Base-by-base conservation (phyloP, 2,797 vertebrate species). In the Clarias pachynema region DNA sequence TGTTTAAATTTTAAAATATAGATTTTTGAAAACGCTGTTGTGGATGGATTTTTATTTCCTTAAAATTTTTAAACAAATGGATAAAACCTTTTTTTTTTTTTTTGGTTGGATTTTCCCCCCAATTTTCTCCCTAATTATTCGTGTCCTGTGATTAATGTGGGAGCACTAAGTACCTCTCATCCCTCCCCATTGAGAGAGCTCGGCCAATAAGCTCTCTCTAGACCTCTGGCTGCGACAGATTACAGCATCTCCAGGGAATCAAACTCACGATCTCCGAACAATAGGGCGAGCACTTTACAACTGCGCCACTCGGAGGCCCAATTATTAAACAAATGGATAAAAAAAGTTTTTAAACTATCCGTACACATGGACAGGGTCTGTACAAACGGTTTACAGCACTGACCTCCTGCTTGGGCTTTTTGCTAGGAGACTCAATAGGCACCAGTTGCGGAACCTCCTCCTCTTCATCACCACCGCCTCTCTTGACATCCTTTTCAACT, bases 391-490 rank as follows among this genome's bases (percentile, higher is more conserved):
- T 62, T 40, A 62, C 14, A 69, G 20, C 18, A 86, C 94, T 79
- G 56, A 96, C 95, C 94, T 94, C 75, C 84, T 89, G 53, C 86
- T 95, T 96, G 14, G 86, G 84, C 84, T 93, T 95, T 90, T 95
- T 95, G 84, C 18, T 62, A 0, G 92, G 91, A 0, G 90, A 93
- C 91, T 79, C 89, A 44, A 95, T 93, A 84, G 95, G 92, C 90
- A 95, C 93, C 86, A 96, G 91, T 78, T 93, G 88, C 83, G 95
- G 95, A 40, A 95, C 93, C 85, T 95, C 92, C 49, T 94, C 95
- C 0, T 93, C 31, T 22, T 34, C 72, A 14, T 16, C 60, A 18
- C 34, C 37, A 63, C 15, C 62, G 20, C 2, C 9, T 29, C 7
- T 1, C 20, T 79, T 40, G 12, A 80, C 44, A 4, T n/a, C 49